A percentile compares a stretch with the other conserved stretches of the same genome.
Evolutionary conservation across 1,140 invertebrate genomes (phyloP).

Genomic region (Apis laboriosa): DNA sequence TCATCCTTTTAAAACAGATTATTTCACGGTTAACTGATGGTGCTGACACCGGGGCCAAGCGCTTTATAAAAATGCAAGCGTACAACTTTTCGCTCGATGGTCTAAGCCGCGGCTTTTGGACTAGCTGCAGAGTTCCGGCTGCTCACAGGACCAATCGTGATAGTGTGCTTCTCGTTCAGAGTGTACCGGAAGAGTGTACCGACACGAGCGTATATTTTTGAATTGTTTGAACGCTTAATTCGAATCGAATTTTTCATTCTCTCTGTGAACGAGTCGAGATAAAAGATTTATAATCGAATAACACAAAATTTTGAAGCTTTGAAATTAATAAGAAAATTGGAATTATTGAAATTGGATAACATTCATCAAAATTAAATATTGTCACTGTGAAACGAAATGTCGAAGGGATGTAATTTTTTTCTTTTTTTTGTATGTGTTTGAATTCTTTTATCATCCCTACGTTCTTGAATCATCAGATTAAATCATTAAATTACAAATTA

Average conservation of each 20-base stretch:
- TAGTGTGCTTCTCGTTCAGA: not conserved
- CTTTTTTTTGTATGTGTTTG: too few relatives aligned
- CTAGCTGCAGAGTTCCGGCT: not conserved
- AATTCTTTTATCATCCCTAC: too few relatives aligned
- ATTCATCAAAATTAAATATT: too few relatives aligned
- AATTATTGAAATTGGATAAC: too few relatives aligned
- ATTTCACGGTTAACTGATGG: slow-evolving; percentile 37
- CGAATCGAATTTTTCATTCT: not conserved
- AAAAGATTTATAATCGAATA: too few relatives aligned
- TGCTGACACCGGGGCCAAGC: slow-evolving; percentile 14
- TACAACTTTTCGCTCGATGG: slow-evolving; percentile 47
- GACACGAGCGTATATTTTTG: not conserved
- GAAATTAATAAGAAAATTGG: too few relatives aligned
- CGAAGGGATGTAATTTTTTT: too few relatives aligned
- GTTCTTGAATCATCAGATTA: too few relatives aligned
- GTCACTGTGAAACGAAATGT: too few relatives aligned
- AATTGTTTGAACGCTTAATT: not conserved
- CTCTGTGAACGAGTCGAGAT: too few relatives aligned
- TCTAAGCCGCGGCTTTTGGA: not conserved
- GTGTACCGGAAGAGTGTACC: not conserved
- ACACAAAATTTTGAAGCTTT: too few relatives aligned
- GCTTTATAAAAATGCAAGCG: slow-evolving; percentile 49
- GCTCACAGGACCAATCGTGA: not conserved
- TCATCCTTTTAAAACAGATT: slow-evolving; percentile 46
- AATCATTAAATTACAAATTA: too few relatives aligned